Evolutionary conservation across 2,113 vertebrate species (phyloP).

Genomic region (Ceyx cyanopectus): DNA sequence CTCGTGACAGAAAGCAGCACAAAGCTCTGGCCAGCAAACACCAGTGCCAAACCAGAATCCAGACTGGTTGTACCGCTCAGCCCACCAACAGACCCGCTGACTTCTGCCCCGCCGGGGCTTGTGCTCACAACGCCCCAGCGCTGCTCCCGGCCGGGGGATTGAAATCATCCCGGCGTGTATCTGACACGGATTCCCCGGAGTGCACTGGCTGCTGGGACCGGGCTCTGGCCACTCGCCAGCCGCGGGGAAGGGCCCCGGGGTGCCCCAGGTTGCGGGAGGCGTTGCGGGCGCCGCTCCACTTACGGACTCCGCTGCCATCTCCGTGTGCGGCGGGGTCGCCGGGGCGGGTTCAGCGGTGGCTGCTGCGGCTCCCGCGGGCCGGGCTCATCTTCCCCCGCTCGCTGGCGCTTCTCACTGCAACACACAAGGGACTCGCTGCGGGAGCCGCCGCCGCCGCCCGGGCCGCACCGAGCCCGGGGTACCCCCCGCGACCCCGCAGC

Average conservation of each 20-base stretch:
- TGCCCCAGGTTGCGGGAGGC: not conserved
- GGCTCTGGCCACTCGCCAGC: not conserved
- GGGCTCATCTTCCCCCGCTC: not conserved
- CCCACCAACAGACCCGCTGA: accelerated
- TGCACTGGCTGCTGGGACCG: accelerated
- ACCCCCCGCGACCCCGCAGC: not conserved
- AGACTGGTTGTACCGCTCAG: accelerated
- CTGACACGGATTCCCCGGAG: accelerated
- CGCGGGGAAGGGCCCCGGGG: not conserved
- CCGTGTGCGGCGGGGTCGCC: not conserved
- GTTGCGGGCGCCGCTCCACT: constrained; percentile 23
- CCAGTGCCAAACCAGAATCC: accelerated
- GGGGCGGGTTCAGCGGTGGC: not conserved
- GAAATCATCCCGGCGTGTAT: accelerated
- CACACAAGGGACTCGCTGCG: not conserved
- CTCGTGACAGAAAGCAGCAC: not conserved
- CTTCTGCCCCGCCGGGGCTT: accelerated
- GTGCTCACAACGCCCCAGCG: accelerated
- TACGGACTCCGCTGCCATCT: constrained; percentile 89
- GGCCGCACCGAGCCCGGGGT: not conserved
- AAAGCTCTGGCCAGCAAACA: accelerated
- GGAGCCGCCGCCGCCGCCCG: not conserved
- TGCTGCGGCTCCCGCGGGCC: constrained; percentile 73
- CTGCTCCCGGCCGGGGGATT: accelerated
- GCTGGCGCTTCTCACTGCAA: not conserved